These are phyloP conservation scores for Acleris cristana DNA, from an alignment of 2,888 invertebrate species.

Conservation along the genomic window DNA sequence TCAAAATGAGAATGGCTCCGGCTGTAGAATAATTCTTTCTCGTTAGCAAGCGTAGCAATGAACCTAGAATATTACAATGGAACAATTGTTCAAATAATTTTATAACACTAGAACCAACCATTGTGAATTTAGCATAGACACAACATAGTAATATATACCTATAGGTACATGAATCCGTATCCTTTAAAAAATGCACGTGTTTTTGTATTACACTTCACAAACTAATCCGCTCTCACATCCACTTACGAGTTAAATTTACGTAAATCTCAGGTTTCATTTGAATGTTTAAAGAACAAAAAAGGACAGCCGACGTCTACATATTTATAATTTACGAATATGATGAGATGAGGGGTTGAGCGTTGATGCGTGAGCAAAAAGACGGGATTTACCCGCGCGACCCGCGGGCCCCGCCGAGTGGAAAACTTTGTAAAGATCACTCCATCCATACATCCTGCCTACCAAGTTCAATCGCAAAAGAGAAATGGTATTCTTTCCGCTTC, in stretches of 20 bases:
- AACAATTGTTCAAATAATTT: too few relatives aligned
- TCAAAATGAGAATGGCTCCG: too few relatives aligned
- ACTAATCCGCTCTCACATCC: conserved; percentile 7
- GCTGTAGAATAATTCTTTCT: too few relatives aligned
- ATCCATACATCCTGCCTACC: conserved; percentile 31
- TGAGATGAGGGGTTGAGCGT: conserved; percentile 17
- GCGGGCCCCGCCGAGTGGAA: conserved; percentile 36
- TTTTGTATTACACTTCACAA: not conserved
- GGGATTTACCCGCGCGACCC: conserved; percentile 20
- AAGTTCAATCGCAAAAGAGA: conserved; percentile 34
- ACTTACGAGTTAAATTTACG: conserved; percentile 11
- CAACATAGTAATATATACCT: too few relatives aligned
- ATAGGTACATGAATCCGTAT: too few relatives aligned
- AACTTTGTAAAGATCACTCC: conserved; percentile 39
- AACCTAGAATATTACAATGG: too few relatives aligned
- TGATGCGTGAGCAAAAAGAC: conserved; percentile 26
- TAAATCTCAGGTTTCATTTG: conserved; percentile 14
- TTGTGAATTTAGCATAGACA: too few relatives aligned
- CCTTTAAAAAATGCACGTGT: not conserved
- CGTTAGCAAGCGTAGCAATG: too few relatives aligned
- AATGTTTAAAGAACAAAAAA: conserved; percentile 32
- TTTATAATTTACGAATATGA: conserved; percentile 33
- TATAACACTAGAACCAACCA: too few relatives aligned
- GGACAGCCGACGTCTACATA: conserved; percentile 30
- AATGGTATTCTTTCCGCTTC: conserved; percentile 25